Conservation (phyloP, 1,140 invertebrate species). For the Lamellibrachia luymesi region DNA sequence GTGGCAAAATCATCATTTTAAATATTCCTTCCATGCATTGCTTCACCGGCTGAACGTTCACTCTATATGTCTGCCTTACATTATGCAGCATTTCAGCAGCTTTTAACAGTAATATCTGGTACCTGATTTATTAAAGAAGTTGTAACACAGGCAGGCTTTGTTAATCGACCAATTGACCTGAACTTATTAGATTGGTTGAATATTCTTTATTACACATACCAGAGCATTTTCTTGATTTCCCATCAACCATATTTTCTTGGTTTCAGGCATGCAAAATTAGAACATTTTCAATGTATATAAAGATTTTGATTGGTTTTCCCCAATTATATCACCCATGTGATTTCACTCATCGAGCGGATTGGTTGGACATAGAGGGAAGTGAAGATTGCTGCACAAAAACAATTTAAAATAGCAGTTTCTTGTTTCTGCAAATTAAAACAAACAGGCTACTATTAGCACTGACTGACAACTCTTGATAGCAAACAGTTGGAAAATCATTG, state of each 20-base stretch:
- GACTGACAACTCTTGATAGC: not conserved
- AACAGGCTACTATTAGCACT: not conserved
- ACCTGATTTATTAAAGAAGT: not conserved
- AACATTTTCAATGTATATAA: not conserved
- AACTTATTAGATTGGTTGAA: too few species aligned
- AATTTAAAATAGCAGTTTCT: not conserved
- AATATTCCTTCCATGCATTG: not conserved
- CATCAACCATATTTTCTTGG: not conserved
- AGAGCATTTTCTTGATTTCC: not conserved
- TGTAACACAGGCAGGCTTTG: not conserved
- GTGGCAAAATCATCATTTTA: not conserved
- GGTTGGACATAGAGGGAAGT: not conserved
- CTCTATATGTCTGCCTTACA: not conserved
- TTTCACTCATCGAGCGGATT: not conserved
- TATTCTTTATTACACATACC: too few species aligned
- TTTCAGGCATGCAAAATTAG: not conserved
- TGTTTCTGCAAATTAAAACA: not conserved
- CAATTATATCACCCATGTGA: not conserved
- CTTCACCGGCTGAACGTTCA: not conserved
- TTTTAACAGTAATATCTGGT: not conserved
- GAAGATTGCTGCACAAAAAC: not conserved
- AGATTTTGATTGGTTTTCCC: not conserved
- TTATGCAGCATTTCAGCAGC: not conserved
- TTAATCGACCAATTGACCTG: not conserved
- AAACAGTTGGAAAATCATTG: not conserved